Evolutionary conservation across 2,113 vertebrate species (phyloP).

Genomic region (Thamnaconus septentrionalis): DNA sequence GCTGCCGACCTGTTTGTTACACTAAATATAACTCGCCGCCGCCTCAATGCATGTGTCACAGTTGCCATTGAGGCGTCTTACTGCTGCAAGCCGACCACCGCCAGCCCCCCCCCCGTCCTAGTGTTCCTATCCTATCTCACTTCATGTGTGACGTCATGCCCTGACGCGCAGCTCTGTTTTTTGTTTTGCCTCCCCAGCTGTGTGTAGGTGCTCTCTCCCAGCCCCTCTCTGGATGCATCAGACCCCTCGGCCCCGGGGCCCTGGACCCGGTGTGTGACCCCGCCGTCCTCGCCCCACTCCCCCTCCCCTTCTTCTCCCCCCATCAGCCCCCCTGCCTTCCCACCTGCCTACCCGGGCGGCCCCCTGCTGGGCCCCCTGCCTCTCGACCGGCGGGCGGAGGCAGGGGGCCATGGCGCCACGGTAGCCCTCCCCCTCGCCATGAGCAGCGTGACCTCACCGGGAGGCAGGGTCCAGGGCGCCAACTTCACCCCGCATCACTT

Average conservation of each 20-base stretch:
- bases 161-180: too few relatives aligned
- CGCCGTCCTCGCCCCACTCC: slow-evolving; percentile 23
- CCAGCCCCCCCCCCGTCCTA: background rate
- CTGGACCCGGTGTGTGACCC: slow-evolving; percentile 73
- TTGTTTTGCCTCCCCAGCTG: slow-evolving; percentile 41
- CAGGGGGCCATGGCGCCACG: slow-evolving; percentile 90
- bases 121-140: too few relatives aligned
- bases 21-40: slow-evolving; percentile 50
- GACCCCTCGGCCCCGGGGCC: slow-evolving; percentile 70
- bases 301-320: slow-evolving; percentile 31
- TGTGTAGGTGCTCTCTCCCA: slow-evolving; percentile 69
- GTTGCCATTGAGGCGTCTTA: slow-evolving; percentile 36
- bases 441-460: slow-evolving; percentile 81
- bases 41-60: slow-evolving; percentile 38
- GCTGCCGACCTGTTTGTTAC: background rate
- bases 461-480: slow-evolving; percentile 80
- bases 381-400: slow-evolving; percentile 69
- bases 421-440: slow-evolving; percentile 88
- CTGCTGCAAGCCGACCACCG: slow-evolving; percentile 29
- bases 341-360: slow-evolving; percentile 36
- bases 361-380: slow-evolving; percentile 67
- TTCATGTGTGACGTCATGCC: too few relatives aligned
- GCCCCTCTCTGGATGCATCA: slow-evolving; percentile 76
- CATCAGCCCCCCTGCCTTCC: background rate
- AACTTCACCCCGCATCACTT: slow-evolving; percentile 83